These are phyloP conservation scores for Cephus runcator DNA, from an alignment of 2,888 invertebrate genomes.

Conservation along the genomic window DNA sequence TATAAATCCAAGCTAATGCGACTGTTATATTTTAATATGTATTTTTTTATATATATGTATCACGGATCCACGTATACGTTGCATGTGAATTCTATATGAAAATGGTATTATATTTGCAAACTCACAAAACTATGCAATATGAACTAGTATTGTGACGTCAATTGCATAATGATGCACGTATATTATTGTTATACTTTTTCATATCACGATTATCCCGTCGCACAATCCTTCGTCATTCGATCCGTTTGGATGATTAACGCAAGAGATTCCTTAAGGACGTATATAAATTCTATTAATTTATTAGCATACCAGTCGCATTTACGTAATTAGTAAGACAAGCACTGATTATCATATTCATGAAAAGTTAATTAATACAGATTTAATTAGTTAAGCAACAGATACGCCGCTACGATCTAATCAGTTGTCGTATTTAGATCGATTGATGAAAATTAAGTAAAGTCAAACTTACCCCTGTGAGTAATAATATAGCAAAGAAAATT, in stretches of 20 bases:
- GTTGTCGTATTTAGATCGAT: not conserved
- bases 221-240: not conserved
- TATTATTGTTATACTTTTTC: not conserved
- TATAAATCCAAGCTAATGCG: not conserved
- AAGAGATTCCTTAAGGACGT: not conserved
- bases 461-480: not conserved
- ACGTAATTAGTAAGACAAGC: not conserved
- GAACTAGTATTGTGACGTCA: not conserved
- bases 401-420: not conserved
- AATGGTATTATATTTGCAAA: not conserved
- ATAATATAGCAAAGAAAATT: not conserved
- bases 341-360: not conserved
- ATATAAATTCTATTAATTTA: not conserved
- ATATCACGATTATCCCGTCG: not conserved
- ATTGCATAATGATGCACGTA: not conserved
- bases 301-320: not conserved
- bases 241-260: not conserved
- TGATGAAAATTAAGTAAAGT: not conserved
- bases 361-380: not conserved
- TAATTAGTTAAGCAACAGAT: not conserved
- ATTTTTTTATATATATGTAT: not conserved
- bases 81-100: not conserved
- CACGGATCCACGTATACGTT: not conserved
- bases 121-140: not conserved
- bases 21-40: not conserved